Evolutionary conservation across 2,797 vertebrate genomes (phyloP).

Genomic region (Leptatherina wallacei): DNA sequence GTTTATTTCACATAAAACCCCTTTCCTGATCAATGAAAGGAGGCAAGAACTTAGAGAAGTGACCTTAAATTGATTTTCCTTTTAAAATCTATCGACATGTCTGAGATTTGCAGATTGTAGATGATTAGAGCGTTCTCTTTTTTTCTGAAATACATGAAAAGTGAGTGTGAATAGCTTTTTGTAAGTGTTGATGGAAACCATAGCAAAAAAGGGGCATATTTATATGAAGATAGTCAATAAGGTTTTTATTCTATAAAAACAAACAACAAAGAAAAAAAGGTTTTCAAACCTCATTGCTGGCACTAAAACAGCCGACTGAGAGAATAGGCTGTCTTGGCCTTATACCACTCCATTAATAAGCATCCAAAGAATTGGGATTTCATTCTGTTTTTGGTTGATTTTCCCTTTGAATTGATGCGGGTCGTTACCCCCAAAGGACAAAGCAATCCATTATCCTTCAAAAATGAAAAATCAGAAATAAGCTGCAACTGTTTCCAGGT

Average conservation of each 20-base stretch:
- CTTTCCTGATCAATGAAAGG: neutral
- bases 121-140: neutral
- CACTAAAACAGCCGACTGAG: neutral
- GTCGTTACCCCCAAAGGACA: slow-evolving; percentile 43
- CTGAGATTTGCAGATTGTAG: neutral
- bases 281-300: neutral
- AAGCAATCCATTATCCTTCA: slow-evolving; percentile 61
- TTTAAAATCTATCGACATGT: neutral
- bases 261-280: neutral
- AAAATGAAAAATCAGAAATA: slow-evolving; percentile 58
- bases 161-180: neutral
- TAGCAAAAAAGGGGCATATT: neutral
- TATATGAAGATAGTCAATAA: neutral
- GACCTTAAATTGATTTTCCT: neutral
- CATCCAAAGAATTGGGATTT: slow-evolving; percentile 33
- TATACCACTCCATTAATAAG: slow-evolving; percentile 24
- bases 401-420: slow-evolving; percentile 30
- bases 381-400: slow-evolving; percentile 38
- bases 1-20: neutral
- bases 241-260: neutral
- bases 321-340: slow-evolving; percentile 19
- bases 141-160: neutral
- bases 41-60: neutral
- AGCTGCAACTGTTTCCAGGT: slow-evolving; percentile 66
- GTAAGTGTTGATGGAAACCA: neutral